Evolutionary conservation across 1,140 invertebrate species (phyloP).

Genomic region (Colletes latitarsis): DNA sequence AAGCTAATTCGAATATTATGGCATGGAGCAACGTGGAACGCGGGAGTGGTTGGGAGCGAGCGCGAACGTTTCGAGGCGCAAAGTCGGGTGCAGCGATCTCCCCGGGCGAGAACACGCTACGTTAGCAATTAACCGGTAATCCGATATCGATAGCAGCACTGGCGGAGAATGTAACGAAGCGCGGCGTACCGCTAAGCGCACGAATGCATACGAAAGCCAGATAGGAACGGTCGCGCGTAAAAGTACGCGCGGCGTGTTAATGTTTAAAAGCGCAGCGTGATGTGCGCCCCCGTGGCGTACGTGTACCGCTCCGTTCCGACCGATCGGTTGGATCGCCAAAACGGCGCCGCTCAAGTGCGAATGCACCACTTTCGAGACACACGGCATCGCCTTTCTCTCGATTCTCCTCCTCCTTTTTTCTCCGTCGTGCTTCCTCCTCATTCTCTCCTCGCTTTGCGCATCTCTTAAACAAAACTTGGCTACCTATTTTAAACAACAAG

Average conservation of each 20-base stretch:
- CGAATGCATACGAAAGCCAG: slow-evolving; percentile 4
- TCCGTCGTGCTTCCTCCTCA: neutral
- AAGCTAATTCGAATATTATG: neutral
- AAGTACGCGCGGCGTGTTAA: neutral
- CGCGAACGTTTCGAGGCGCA: slow-evolving; percentile 5
- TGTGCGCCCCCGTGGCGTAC: slow-evolving; percentile 27
- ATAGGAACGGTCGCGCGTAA: neutral
- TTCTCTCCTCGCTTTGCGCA: neutral
- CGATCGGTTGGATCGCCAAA: slow-evolving; percentile 25
- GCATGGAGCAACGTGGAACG: neutral
- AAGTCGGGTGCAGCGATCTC: slow-evolving; percentile 39
- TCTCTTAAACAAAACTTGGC: too few relatives aligned
- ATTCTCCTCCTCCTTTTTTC: slow-evolving; percentile 1
- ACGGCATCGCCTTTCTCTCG: slow-evolving; percentile 5
- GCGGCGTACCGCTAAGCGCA: slow-evolving; percentile 9
- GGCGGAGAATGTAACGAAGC: slow-evolving; percentile 29
- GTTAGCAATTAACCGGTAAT: slow-evolving; percentile 54
- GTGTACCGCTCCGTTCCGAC: neutral
- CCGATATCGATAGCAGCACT: slow-evolving; percentile 46
- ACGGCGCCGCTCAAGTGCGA: slow-evolving; percentile 26
- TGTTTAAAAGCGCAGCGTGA: slow-evolving; percentile 48
- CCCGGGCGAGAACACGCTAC: slow-evolving; percentile 26
- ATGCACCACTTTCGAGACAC: slow-evolving; percentile 25
- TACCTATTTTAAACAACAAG: too few relatives aligned
- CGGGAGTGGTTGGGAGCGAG: neutral